phyloP scores from a whole-genome alignment of 2,113 vertebrate species.

The Xiphophorus maculatus region DNA sequence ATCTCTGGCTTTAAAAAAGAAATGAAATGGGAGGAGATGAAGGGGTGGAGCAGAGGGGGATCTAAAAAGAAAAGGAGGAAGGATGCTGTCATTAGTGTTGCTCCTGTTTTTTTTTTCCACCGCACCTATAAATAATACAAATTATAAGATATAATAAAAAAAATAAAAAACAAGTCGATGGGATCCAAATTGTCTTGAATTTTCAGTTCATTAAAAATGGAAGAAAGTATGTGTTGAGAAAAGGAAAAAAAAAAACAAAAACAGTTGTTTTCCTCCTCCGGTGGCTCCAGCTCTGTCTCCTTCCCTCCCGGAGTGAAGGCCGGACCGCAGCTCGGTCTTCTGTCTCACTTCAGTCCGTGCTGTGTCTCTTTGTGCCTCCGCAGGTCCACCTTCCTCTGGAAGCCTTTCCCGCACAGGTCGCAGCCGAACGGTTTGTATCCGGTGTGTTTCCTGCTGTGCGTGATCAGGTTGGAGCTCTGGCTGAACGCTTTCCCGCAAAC shows the following conservation, averaged over 20 bases:
- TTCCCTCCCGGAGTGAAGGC: no score
- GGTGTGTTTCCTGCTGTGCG: conserved; percentile 97
- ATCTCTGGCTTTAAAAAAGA: conserved; percentile 40
- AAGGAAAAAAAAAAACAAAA: not conserved
- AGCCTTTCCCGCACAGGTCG: conserved; percentile 95
- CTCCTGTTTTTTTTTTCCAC: conserved; percentile 1
- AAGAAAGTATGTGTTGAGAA: not conserved
- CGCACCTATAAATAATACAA: not conserved
- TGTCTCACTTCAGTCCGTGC: conserved; percentile 90
- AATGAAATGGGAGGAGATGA: no score
- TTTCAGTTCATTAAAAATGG: no score
- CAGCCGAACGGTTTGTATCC: conserved; percentile 98
- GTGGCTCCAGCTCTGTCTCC: no score
- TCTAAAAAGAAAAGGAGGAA: not conserved
- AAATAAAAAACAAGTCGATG: not conserved
- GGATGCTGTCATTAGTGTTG: conserved; percentile 3
- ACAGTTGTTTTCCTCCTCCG: not conserved
- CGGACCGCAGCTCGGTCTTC: not conserved
- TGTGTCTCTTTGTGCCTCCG: conserved; percentile 96
- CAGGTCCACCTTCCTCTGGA: conserved; percentile 97
- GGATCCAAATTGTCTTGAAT: no score
- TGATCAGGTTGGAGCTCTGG: conserved; percentile 99
- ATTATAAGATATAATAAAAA: not conserved
- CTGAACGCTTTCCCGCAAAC: conserved; percentile 99
- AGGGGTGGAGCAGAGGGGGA: no score